Percentiles rank a stretch among this genome's conserved stretches.
These are phyloP conservation scores for Latheticus oryzae DNA, from an alignment of 2,888 invertebrate genomes.

Conservation along the genomic window DNA sequence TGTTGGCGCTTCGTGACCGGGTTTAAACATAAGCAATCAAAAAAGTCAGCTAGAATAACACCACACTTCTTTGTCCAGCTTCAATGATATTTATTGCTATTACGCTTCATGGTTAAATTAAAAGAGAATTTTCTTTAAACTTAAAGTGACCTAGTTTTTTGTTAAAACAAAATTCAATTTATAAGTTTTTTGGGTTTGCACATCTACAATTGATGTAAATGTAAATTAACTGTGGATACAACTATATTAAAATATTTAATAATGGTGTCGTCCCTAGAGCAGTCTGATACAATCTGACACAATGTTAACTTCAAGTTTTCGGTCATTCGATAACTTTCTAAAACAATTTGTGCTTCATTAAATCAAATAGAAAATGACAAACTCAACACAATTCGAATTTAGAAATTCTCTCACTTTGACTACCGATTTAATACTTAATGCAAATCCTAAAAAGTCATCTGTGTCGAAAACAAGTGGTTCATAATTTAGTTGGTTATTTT, in stretches of 20 bases:
- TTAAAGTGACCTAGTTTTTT: neutral
- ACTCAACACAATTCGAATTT: constrained; percentile 5
- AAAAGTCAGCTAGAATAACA: constrained; percentile 34
- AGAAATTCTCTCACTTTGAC: constrained; percentile 1
- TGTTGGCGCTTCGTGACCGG: constrained; percentile 45
- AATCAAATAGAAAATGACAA: constrained; percentile 7
- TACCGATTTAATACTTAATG: too few species aligned
- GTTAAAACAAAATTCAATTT: neutral
- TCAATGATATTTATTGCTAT: constrained; percentile 31
- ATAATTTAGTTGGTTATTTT: constrained; percentile 38
- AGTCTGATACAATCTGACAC: too few species aligned
- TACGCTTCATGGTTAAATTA: constrained; percentile 21
- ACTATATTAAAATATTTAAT: too few species aligned
- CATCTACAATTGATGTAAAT: too few species aligned
- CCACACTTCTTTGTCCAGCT: constrained; percentile 39
- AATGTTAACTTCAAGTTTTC: constrained; percentile 5
- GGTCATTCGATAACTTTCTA: constrained; percentile 18
- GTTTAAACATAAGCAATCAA: constrained; percentile 46
- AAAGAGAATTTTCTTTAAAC: neutral
- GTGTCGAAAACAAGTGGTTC: constrained; percentile 35
- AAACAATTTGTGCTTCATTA: constrained; percentile 17
- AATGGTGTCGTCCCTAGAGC: too few species aligned
- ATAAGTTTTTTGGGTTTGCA: too few species aligned
- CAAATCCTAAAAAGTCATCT: constrained; percentile 1
- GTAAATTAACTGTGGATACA: too few species aligned